Base-by-base conservation (phyloP, 2,888 invertebrate genomes). In the Parasteatoda lunata region DNA sequence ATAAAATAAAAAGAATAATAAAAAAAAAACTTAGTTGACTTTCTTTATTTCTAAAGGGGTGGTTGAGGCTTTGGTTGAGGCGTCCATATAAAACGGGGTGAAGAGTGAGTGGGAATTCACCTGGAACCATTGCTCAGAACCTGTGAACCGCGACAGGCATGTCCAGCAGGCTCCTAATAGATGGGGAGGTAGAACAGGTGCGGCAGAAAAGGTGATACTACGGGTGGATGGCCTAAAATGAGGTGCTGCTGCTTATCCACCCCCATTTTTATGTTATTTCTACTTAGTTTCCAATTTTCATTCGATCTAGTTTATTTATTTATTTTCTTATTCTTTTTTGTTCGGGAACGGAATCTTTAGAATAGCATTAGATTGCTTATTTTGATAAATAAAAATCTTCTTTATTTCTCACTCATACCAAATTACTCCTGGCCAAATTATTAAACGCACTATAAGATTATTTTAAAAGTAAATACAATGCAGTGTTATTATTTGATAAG, bases 101-200 rank as follows among this genome's bases (percentile, higher is more conserved):
- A 30, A 30, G 30, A 1, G 30, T 30, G 30, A 30, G 30, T 30
- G 30, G 30, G 66, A 84, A 84, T 51, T 84, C 84, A 80, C 85
- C 85, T 80, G 85, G 79, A 85, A 85, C 85, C 85, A 80, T 85
- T 80, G 76, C 75, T 80, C 76, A 65, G 48, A 65, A 54, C 48
- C 80, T 76, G 64, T 85, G 85, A 85, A 85, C 85, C 85, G 85
- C 75, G 48, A 68, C 79, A 70, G 80, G 85, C 69, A 70, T 76
- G 80, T 85, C 85, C 80, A 78, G 83, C 30, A 30, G 30, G 30
- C 82, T 82, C 5, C 13, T 64, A 59, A 76, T 54, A 70, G 51
- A 49, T n/a, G 54, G 59, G 13, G 65, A 15, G 69, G 82, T 68
- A 66, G 64, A 71, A 71, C 59, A 77, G 77, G 71, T 71, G 77